These are phyloP conservation scores for Betta splendens DNA, from an alignment of 2,797 vertebrate species.

Conservation along the genomic window DNA sequence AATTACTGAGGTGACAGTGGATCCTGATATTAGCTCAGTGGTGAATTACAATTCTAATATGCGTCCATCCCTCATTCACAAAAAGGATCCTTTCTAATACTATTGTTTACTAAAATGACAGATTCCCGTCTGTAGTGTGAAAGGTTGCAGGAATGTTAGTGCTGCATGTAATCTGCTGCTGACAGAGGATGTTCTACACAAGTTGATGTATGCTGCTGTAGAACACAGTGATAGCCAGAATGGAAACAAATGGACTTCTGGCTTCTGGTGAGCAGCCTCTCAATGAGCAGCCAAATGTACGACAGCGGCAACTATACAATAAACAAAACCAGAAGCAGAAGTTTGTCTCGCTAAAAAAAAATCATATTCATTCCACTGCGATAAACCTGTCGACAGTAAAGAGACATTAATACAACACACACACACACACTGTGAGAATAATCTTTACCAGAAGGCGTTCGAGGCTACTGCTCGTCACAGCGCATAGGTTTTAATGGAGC, in stretches of 20 bases:
- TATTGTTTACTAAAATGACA: conserved; percentile 1
- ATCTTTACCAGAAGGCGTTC: conserved; percentile 40
- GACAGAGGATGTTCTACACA: conserved; percentile 6
- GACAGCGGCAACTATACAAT: neutral
- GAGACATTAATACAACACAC: neutral
- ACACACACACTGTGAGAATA: conserved; percentile 20
- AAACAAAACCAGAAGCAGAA: neutral
- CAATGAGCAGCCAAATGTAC: neutral
- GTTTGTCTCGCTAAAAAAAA: neutral
- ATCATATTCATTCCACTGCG: neutral
- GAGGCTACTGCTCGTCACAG: conserved; percentile 56
- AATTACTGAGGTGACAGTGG: too few relatives aligned
- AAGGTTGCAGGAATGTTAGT: conserved; percentile 3
- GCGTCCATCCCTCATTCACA: neutral
- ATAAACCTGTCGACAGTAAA: neutral
- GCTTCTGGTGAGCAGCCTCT: conserved; percentile 1
- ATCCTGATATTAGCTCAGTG: too few relatives aligned
- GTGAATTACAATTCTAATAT: neutral
- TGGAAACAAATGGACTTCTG: conserved; percentile 1
- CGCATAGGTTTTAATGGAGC: conserved; percentile 61
- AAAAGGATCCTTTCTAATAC: neutral
- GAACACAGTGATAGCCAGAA: neutral
- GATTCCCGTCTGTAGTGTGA: neutral
- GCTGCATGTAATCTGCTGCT: conserved; percentile 5
- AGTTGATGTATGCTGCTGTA: conserved; percentile 3